A percentile compares a stretch with the other conserved stretches of the same genome.
Conservation (phyloP, 2,888 invertebrate genomes). For the Sarcophaga rosellei region DNA sequence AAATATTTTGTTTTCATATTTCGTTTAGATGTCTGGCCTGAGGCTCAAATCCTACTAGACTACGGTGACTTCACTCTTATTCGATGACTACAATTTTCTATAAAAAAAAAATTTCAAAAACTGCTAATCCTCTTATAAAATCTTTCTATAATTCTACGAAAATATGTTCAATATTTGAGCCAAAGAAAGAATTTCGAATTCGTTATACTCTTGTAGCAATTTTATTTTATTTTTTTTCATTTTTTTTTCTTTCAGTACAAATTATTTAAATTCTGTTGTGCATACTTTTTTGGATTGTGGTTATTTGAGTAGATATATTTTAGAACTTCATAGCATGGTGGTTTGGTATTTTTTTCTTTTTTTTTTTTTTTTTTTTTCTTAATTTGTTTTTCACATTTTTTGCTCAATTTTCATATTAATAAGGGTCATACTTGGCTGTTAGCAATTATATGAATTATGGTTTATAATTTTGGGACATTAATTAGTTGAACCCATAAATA, state of each 20-base stretch:
- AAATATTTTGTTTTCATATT: no score
- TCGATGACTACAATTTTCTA: no score
- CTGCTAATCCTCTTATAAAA: no score
- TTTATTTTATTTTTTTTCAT: not conserved
- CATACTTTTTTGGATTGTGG: not conserved
- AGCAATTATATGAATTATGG: slow-evolving; percentile 34
- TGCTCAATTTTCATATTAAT: not conserved
- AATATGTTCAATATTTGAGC: no score
- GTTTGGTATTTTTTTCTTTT: not conserved
- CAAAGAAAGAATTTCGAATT: no score
- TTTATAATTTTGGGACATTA: slow-evolving; percentile 44
- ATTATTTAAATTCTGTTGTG: slow-evolving; percentile 9
- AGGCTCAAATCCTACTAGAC: no score
- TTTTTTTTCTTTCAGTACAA: not conserved
- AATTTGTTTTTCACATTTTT: not conserved
- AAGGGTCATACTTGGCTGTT: not conserved
- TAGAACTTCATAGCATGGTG: not conserved
- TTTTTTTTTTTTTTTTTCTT: no score
- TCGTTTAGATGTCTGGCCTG: no score
- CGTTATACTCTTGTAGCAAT: no score
- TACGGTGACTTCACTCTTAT: no score
- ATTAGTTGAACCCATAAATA: slow-evolving; percentile 29
- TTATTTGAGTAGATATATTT: not conserved
- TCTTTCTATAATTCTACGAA: no score
- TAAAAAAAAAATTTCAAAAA: no score